Conservation (phyloP, 2,888 invertebrate genomes). For the Drosophila atripex region DNA sequence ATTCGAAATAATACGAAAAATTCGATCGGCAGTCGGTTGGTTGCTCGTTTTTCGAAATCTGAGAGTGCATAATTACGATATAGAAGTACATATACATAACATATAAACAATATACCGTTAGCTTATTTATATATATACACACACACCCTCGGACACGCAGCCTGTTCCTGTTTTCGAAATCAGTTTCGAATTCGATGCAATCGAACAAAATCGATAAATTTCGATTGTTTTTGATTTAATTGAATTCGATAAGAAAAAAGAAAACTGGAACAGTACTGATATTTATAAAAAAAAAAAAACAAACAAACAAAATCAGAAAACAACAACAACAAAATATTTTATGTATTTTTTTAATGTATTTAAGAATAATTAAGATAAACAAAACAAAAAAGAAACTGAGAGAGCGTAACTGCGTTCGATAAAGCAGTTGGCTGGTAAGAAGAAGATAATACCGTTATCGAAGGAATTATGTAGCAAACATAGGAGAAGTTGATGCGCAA, state of each 20-base stretch:
- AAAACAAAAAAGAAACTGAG: constrained; percentile 24
- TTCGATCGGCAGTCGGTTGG: constrained; percentile 13
- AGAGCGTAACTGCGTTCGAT: neutral
- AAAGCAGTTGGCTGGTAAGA: constrained; percentile 22
- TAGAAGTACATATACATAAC: constrained; percentile 56
- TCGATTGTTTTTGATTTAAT: neutral
- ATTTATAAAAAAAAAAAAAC: constrained; percentile 43
- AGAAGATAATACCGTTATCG: constrained; percentile 37
- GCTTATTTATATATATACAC: constrained; percentile 67
- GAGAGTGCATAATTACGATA: constrained; percentile 52
- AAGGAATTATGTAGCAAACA: constrained; percentile 50
- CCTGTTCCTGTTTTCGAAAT: constrained; percentile 20
- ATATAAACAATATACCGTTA: constrained; percentile 67
- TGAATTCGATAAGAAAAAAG: neutral
- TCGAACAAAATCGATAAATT: neutral
- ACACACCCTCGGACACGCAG: constrained; percentile 25
- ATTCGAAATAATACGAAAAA: constrained; percentile 13
- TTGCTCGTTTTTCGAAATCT: constrained; percentile 41
- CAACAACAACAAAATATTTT: constrained; percentile 69
- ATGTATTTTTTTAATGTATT: constrained; percentile 76
- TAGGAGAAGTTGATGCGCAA: constrained; percentile 53
- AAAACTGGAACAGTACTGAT: constrained; percentile 25
- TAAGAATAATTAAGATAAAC: constrained; percentile 74
- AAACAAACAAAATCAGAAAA: constrained; percentile 35
- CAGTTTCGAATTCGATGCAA: neutral